Evolutionary conservation across 1,140 invertebrate genomes (phyloP).

Genomic region (Dufourea novaeangliae): DNA sequence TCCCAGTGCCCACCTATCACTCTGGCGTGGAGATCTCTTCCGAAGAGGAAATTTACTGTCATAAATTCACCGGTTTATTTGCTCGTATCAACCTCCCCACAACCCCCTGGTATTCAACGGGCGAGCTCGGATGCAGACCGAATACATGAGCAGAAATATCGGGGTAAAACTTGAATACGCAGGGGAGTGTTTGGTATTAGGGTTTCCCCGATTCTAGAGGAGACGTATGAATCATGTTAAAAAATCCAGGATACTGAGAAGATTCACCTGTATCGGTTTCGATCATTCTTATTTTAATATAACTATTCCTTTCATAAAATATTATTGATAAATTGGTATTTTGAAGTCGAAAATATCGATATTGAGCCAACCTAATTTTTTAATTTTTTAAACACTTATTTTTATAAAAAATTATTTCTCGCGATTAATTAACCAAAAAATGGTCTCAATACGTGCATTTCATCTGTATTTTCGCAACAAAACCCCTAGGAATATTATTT

Average conservation of each 20-base stretch:
- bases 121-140: constrained; percentile 4
- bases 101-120: constrained; percentile 26
- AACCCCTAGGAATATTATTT: too few species aligned
- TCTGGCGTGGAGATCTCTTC: not conserved
- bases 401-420: too few species aligned
- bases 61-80: constrained; percentile 63
- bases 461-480: too few species aligned
- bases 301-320: not conserved
- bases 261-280: too few species aligned
- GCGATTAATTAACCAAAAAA: too few species aligned
- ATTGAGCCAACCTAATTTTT: too few species aligned
- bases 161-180: not conserved
- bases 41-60: constrained; percentile 42
- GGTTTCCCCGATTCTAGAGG: not conserved
- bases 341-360: too few species aligned
- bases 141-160: constrained; percentile 40
- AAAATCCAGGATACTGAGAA: not conserved
- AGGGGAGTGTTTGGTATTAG: not conserved
- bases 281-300: not conserved
- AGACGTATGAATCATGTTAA: not conserved
- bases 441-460: too few species aligned
- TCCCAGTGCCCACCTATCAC: not conserved
- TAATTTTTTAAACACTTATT: too few species aligned
- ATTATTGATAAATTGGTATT: too few species aligned
- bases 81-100: constrained; percentile 46